Percentiles rank a stretch among this genome's conserved stretches.
These are phyloP conservation scores for Eutrigla gurnardus DNA, from an alignment of 2,797 vertebrate species.

Conservation along the genomic window DNA sequence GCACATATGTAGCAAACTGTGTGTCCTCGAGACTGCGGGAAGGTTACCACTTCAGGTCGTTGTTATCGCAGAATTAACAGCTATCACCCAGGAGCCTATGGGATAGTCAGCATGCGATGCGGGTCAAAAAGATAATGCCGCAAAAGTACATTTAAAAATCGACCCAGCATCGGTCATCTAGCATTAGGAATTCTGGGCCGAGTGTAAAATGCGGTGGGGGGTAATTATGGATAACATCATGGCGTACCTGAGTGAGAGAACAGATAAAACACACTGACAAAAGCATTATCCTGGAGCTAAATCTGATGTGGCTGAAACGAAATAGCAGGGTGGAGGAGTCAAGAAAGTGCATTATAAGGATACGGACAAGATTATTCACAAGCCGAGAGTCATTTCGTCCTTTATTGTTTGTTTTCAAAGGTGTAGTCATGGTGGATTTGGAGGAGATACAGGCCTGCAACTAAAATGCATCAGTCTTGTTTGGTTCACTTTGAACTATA, in stretches of 20 bases:
- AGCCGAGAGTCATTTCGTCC: slow-evolving; percentile 56
- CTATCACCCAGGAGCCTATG: slow-evolving; percentile 76
- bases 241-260: slow-evolving; percentile 76
- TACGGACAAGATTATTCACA: slow-evolving; percentile 77
- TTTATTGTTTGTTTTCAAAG: slow-evolving; percentile 64
- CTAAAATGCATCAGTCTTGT: slow-evolving; percentile 15
- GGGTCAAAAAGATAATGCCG: slow-evolving; percentile 78
- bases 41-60: slow-evolving; percentile 80
- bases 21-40: slow-evolving; percentile 78
- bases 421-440: slow-evolving; percentile 58
- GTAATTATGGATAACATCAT: slow-evolving; percentile 80
- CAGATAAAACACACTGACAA: slow-evolving; percentile 83
- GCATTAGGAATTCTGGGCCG: slow-evolving; percentile 77
- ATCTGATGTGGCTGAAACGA: slow-evolving; percentile 77
- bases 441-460: slow-evolving; percentile 18
- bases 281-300: slow-evolving; percentile 77
- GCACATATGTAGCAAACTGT: slow-evolving; percentile 73
- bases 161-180: slow-evolving; percentile 77
- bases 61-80: slow-evolving; percentile 84
- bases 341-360: slow-evolving; percentile 70
- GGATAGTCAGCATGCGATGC: slow-evolving; percentile 69
- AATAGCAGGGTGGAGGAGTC: slow-evolving; percentile 72
- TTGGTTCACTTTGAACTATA: slow-evolving; percentile 11
- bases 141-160: slow-evolving; percentile 78
- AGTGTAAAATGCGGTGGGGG: slow-evolving; percentile 72